A percentile compares a stretch with the other conserved stretches of the same genome.
These are phyloP conservation scores for Agriotes lineatus DNA, from an alignment of 2,888 invertebrate species.

Conservation along the genomic window DNA sequence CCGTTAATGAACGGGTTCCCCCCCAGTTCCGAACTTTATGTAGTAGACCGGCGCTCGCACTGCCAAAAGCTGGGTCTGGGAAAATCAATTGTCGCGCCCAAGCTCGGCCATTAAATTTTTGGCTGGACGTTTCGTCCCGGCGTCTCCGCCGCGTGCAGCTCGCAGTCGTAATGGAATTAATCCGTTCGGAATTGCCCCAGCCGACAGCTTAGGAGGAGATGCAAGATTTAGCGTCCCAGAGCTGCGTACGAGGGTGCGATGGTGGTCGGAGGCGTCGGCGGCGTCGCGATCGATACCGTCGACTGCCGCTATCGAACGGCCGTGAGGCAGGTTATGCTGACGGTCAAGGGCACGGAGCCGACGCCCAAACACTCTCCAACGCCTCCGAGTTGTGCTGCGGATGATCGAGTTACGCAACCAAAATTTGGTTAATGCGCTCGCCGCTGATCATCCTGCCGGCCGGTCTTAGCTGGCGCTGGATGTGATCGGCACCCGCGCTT, in stretches of 20 bases:
- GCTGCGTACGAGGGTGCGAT: constrained; percentile 36
- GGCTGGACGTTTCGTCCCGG: too few species aligned
- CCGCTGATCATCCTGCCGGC: neutral
- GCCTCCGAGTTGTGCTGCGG: neutral
- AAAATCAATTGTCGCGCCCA: too few species aligned
- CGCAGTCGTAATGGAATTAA: neutral
- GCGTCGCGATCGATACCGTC: constrained; percentile 54
- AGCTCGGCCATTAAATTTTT: too few species aligned
- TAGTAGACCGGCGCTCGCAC: too few species aligned
- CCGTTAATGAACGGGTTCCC: too few species aligned
- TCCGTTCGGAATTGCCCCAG: neutral
- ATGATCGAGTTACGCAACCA: constrained; percentile 20
- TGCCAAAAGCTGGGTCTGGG: too few species aligned
- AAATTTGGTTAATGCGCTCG: constrained; percentile 6
- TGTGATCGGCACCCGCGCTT: too few species aligned
- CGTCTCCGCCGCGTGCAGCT: neutral
- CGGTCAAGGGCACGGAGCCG: constrained; percentile 64
- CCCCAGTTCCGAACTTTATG: too few species aligned
- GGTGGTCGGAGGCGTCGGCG: constrained; percentile 60
- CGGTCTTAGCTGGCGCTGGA: neutral
- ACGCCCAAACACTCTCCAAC: constrained; percentile 56
- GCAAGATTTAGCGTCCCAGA: constrained; percentile 1
- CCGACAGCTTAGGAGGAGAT: neutral
- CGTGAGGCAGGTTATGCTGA: constrained; percentile 66
- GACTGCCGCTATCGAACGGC: constrained; percentile 52